Base-by-base conservation (phyloP, 2,888 invertebrate species). In the Lumbricus terrestris region DNA sequence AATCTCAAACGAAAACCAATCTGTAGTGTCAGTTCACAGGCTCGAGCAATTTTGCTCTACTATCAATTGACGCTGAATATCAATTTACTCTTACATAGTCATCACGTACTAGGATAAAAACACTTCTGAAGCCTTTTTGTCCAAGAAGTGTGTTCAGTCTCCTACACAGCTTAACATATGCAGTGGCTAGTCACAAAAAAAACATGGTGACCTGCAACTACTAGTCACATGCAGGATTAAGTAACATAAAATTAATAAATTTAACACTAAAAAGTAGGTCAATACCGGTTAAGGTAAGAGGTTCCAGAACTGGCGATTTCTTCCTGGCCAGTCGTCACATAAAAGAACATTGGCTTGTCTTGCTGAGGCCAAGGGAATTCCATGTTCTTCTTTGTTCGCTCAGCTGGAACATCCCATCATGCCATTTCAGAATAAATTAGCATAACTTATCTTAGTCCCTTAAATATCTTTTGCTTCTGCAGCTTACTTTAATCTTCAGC, bases 271-370 rank as follows among this genome's bases (percentile, higher is more conserved):
- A n/a, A 8, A 69, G 69, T n/a, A 69, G 8, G 1, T 37, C 5
- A 38, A 42, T n/a, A 95, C 95, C 95, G 94, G 95, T 99, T 99
- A 89, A 99, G 96, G 94, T 99, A 99, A 0, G 99, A 99, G 0
- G 99, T 99, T 29, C 99, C 99, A 0, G 98, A 98, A 0, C 98
- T 98, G 69, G 99, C 98, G 90, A 99, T 99, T 95, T 99, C 99
- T 95, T 99, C 99, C 94, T 99, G 98, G 0, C 99, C 99, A 94
- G 95, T 94, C 0, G 99, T 99, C 0, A 98, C 98, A 94, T 99
- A 97, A 95, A 99, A 99, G 95, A 99, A 98, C 98, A 99, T 98
- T 0, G 99, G 99, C 90, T 98, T 97, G 93, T 99, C 99, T 0
- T 97, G 96, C 91, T 95, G 94, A 0, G 99, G 99, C 99, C 99